Conservation (phyloP, 2,888 invertebrate species). For the Molanna angustata region DNA sequence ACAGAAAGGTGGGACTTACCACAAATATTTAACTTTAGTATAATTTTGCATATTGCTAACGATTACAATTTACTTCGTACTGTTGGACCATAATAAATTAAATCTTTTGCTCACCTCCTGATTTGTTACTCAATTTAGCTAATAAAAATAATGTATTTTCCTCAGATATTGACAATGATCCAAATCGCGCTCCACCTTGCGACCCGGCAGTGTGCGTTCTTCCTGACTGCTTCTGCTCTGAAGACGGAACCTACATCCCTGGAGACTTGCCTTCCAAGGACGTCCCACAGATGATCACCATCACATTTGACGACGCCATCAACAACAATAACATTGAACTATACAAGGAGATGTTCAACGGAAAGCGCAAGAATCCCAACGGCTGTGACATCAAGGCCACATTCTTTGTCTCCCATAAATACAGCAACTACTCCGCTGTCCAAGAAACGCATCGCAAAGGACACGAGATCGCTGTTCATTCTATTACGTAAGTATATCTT, state of each 20-base stretch:
- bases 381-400: constrained; percentile 92
- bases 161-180: constrained; percentile 87
- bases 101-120: neutral
- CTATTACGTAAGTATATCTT: constrained; percentile 75
- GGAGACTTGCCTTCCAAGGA: constrained; percentile 80
- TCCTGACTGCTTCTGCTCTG: constrained; percentile 93
- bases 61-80: neutral
- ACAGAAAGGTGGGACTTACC: no score
- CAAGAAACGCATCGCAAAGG: constrained; percentile 89
- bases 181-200: constrained; percentile 88
- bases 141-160: no score
- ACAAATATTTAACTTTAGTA: no score
- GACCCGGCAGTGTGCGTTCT: constrained; percentile 81
- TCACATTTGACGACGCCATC: constrained; percentile 92
- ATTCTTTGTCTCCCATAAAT: constrained; percentile 90
- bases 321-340: constrained; percentile 94
- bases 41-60: no score
- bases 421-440: constrained; percentile 90
- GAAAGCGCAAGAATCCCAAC: constrained; percentile 86
- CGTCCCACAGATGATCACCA: constrained; percentile 92
- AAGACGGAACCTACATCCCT: constrained; percentile 84
- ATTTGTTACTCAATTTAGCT: neutral
- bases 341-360: constrained; percentile 89
- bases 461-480: constrained; percentile 91
- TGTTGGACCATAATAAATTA: neutral